Percentiles rank a stretch among this genome's conserved stretches.
These are phyloP conservation scores for Psephotus haematonotus DNA, from an alignment of 2,113 vertebrate genomes.

Conservation along the genomic window DNA sequence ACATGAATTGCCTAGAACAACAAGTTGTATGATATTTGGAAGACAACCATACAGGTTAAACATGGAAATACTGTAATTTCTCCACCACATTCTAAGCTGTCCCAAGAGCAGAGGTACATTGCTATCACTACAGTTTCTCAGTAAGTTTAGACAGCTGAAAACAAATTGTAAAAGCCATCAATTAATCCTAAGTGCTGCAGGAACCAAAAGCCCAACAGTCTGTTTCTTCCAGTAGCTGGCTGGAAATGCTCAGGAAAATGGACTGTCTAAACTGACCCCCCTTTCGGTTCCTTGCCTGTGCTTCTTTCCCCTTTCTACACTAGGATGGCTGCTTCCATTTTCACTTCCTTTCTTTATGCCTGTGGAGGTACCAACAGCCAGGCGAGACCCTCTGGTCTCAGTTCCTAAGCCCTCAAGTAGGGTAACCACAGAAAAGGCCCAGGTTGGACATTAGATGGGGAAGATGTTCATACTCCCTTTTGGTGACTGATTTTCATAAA, in stretches of 20 bases:
- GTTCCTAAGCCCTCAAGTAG: not conserved
- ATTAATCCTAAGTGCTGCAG: not conserved
- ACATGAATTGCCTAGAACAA: not conserved
- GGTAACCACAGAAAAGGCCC: not conserved
- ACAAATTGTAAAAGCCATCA: not conserved
- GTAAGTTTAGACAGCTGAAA: not conserved
- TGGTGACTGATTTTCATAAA: not conserved
- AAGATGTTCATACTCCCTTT: not conserved
- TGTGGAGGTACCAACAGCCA: not conserved
- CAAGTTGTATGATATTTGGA: not conserved
- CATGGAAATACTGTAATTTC: not conserved
- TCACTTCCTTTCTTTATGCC: not conserved
- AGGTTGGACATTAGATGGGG: accelerated
- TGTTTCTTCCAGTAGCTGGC: not conserved
- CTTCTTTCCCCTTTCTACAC: not conserved
- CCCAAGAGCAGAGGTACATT: not conserved
- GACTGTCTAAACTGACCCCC: accelerated
- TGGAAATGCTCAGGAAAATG: not conserved
- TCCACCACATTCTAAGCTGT: not conserved
- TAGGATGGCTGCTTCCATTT: not conserved
- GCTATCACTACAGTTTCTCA: not conserved
- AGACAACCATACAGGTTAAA: not conserved
- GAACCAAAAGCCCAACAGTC: not conserved
- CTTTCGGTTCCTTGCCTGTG: not conserved
- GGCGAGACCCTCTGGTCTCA: not conserved